Evolutionary conservation across 2,797 vertebrate genomes (phyloP), one percentile per base, ranked within the genome.

Genomic region (Tokudaia tokunoshimensis): DNA sequence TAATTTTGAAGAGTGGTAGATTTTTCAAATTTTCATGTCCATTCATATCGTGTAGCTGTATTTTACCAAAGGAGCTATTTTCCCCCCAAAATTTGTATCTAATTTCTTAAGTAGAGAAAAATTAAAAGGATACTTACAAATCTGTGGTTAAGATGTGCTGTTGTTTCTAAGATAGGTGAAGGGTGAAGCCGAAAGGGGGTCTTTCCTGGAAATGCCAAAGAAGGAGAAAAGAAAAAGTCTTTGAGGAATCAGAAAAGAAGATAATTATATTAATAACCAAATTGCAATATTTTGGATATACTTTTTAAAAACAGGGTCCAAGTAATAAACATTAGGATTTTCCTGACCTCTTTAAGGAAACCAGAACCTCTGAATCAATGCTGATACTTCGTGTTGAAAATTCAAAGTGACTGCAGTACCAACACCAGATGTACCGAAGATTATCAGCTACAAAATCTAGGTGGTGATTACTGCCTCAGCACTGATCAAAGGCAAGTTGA

Each of bases 51-150:
- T 19, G 78, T 52, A 93, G 24, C 44, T 94, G 29, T 72, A 86
- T 95, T 81, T 70, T 44, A 17, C 81, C 50, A 85, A 96, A 94
- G 52, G 0, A 95, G 11, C 0, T 14, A 76, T 84, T 96, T 96
- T 81, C 65, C 59, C 94, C 86, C 6, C 61, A n/a, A 83, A 96
- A 82, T 59, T 11, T 96, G 29, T 55, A 87, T 37, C 82, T 76
- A 44, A 57, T 91, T 97, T 96, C 52, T 14, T 95, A 98, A 96
- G 84, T 80, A 85, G 81, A 84, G 29, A 96, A 57, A 74, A 97
- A 85, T 19, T 13, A 34, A n/a, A 89, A 44, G 92, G 24, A 92
- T 90, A 96, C 94, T 96, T 97, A 92, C 83, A 96, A 81, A 95
- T 78, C 41, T 92, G 47, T 47, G 52, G 84, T 84, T 37, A 94